Evolutionary conservation across 2,888 invertebrate genomes (phyloP).

Genomic region (Drosophila antonietae): DNA sequence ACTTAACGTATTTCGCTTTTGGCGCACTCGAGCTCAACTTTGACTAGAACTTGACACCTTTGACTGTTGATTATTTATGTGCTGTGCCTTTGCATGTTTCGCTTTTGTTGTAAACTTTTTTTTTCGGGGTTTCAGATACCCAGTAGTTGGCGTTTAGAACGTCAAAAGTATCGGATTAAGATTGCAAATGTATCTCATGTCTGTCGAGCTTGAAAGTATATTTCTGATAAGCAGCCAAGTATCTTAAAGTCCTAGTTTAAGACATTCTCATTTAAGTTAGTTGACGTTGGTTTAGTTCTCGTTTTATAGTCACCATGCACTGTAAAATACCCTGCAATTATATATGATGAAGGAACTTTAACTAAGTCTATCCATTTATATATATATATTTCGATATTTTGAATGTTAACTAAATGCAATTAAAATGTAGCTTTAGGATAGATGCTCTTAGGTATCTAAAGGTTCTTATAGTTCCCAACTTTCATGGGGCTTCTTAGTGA

Average conservation of each 20-base stretch:
- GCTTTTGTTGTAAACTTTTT: background rate
- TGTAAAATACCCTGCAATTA: constrained; percentile 3
- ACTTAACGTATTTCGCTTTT: constrained; percentile 5
- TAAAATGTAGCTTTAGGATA: background rate
- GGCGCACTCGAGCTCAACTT: constrained; percentile 8
- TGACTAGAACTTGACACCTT: constrained; percentile 36
- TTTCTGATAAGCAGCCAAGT: constrained; percentile 19
- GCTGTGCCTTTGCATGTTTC: constrained; percentile 5
- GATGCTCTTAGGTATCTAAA: too few relatives aligned
- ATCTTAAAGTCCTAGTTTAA: background rate
- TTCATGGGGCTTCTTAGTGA: background rate
- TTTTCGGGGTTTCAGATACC: background rate
- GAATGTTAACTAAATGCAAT: background rate
- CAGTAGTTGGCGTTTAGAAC: constrained; percentile 22
- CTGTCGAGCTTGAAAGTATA: background rate
- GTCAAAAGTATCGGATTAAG: constrained; percentile 20
- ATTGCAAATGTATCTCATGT: constrained; percentile 13
- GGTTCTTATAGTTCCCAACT: too few relatives aligned
- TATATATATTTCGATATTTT: too few relatives aligned
- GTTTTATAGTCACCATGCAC: background rate
- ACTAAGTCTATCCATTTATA: too few relatives aligned
- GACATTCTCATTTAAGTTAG: constrained; percentile 9
- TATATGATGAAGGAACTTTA: background rate
- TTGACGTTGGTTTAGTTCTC: background rate
- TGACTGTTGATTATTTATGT: constrained; percentile 23